A percentile compares a stretch with the other conserved stretches of the same genome.
These are phyloP conservation scores for Columba livia DNA, from an alignment of 2,113 vertebrate genomes.

Conservation along the genomic window DNA sequence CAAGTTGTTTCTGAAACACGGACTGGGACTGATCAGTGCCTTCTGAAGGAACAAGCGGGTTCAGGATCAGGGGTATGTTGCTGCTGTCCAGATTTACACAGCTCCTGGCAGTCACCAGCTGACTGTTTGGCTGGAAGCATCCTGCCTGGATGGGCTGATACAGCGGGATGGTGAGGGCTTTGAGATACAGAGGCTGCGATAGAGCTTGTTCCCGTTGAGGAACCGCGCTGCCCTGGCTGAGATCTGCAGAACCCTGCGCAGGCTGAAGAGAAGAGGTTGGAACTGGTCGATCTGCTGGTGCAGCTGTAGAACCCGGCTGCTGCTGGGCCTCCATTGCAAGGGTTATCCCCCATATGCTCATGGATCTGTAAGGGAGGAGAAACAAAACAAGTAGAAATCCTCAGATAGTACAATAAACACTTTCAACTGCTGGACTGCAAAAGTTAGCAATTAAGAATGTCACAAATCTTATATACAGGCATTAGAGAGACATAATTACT, in stretches of 20 bases:
- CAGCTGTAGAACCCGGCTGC: neutral
- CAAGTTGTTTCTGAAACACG: constrained; percentile 63
- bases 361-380: constrained; percentile 21
- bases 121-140: constrained; percentile 45
- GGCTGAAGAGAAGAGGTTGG: neutral
- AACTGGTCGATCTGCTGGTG: neutral
- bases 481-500: neutral
- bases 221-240: neutral
- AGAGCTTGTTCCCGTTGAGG: constrained; percentile 62
- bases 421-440: neutral
- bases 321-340: constrained; percentile 69
- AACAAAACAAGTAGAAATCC: neutral
- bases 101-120: constrained; percentile 24
- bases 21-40: neutral
- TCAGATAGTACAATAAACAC: neutral
- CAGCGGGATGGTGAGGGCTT: constrained; percentile 80
- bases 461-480: too few relatives aligned
- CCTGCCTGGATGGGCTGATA: constrained; percentile 70
- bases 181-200: constrained; percentile 82
- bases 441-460: neutral
- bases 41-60: constrained; percentile 53
- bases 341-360: neutral
- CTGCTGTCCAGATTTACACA: constrained; percentile 33
- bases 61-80: constrained; percentile 69
- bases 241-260: neutral